Conservation (phyloP, 2,888 invertebrate species). For the Eupithecia subfuscata region DNA sequence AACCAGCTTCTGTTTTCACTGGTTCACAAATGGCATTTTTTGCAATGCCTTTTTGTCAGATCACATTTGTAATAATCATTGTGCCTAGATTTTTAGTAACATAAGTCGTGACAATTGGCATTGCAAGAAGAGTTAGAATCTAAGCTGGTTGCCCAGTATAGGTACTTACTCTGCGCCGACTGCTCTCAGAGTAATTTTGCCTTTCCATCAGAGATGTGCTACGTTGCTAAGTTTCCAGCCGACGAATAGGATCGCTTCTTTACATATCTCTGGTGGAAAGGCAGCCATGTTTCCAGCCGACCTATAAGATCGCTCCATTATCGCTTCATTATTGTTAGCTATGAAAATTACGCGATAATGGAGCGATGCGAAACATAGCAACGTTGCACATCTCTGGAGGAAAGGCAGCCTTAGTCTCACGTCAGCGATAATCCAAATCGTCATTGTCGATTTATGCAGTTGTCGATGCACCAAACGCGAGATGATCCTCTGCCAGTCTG, state of each 20-base stretch:
- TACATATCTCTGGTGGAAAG: too few species aligned
- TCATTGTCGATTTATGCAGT: not conserved
- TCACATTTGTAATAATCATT: not conserved
- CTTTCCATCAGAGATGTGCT: too few species aligned
- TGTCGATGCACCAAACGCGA: not conserved
- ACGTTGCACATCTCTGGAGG: too few species aligned
- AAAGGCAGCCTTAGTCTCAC: too few species aligned
- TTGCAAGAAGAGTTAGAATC: not conserved
- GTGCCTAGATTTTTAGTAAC: not conserved
- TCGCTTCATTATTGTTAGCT: too few species aligned
- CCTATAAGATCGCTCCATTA: too few species aligned
- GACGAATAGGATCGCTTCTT: too few species aligned
- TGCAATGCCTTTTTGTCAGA: not conserved
- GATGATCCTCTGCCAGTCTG: not conserved
- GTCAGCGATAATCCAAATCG: not conserved
- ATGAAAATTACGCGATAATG: too few species aligned
- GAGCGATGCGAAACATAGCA: too few species aligned
- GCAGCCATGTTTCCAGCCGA: too few species aligned
- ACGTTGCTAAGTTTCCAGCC: too few species aligned
- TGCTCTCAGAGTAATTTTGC: not conserved
- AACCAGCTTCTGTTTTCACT: slow-evolving; percentile 48
- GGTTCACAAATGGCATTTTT: slow-evolving; percentile 40
- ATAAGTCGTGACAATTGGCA: not conserved
- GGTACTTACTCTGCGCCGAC: not conserved
- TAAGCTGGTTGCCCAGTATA: not conserved